Evolutionary conservation across 2,797 vertebrate species (phyloP).

Genomic region (Parauchenoglanis punctatus): DNA sequence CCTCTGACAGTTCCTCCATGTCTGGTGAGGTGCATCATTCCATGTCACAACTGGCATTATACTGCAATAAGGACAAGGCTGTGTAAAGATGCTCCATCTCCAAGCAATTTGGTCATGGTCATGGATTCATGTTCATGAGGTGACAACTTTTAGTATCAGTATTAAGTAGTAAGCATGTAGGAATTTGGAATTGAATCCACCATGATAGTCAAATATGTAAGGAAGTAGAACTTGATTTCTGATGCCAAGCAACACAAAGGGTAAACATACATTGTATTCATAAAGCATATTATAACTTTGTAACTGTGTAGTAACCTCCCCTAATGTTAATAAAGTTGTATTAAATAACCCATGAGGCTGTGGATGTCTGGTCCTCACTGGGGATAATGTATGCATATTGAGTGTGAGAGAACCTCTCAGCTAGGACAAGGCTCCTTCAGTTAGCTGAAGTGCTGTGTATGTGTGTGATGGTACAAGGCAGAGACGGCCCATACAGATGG

Average conservation of each 20-base stretch:
- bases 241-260: background rate
- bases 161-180: background rate
- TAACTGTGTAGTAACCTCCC: background rate
- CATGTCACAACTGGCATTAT: background rate
- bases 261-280: background rate
- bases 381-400: background rate
- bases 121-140: background rate
- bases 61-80: background rate
- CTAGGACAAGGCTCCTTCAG: conserved; percentile 53
- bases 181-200: background rate
- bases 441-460: conserved; percentile 50
- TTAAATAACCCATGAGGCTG: background rate
- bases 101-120: background rate
- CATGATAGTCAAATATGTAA: no score
- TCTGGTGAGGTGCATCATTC: background rate
- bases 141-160: background rate
- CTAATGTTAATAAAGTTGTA: background rate
- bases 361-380: background rate
- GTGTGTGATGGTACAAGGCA: conserved; percentile 55
- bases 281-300: background rate
- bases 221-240: background rate
- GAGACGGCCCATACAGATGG: conserved; percentile 53
- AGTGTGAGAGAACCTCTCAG: conserved; percentile 39
- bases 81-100: background rate
- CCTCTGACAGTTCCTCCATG: background rate